Evolutionary conservation across 2,797 vertebrate species (phyloP).

Genomic region (Gymnoscopelus braueri): DNA sequence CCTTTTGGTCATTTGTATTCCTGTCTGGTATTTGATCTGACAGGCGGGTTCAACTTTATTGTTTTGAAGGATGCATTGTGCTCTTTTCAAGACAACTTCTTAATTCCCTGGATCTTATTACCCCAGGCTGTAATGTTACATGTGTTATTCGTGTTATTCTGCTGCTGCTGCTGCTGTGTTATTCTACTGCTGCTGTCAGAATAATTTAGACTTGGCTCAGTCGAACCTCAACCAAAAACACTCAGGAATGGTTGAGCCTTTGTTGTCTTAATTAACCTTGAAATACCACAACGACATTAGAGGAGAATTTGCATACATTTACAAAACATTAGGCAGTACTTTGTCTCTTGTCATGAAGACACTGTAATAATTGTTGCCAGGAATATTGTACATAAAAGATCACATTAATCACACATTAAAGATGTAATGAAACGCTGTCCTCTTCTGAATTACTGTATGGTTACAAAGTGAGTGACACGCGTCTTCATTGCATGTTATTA

Average conservation of each 20-base stretch:
- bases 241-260: conserved; percentile 30
- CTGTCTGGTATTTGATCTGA: background rate
- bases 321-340: too few relatives aligned
- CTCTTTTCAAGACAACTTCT: conserved; percentile 23
- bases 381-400: too few relatives aligned
- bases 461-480: background rate
- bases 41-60: conserved; percentile 2
- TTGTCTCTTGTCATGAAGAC: too few relatives aligned
- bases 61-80: conserved; percentile 35
- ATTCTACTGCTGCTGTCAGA: too few relatives aligned
- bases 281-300: conserved; percentile 1
- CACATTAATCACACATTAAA: background rate
- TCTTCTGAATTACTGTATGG: background rate
- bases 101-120: conserved; percentile 32
- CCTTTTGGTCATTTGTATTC: background rate
- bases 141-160: conserved; percentile 42
- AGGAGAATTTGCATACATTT: background rate
- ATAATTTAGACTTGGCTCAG: too few relatives aligned
- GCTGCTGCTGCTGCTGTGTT: too few relatives aligned
- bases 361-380: too few relatives aligned
- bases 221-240: conserved; percentile 31
- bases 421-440: background rate
- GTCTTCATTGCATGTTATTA: conserved; percentile 6
- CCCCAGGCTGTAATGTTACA: conserved; percentile 23
- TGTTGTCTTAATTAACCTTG: conserved; percentile 11